A percentile compares a stretch with the other conserved stretches of the same genome.
These are phyloP conservation scores for Ferdinandea cuprea DNA, from an alignment of 2,888 invertebrate genomes.

Conservation along the genomic window DNA sequence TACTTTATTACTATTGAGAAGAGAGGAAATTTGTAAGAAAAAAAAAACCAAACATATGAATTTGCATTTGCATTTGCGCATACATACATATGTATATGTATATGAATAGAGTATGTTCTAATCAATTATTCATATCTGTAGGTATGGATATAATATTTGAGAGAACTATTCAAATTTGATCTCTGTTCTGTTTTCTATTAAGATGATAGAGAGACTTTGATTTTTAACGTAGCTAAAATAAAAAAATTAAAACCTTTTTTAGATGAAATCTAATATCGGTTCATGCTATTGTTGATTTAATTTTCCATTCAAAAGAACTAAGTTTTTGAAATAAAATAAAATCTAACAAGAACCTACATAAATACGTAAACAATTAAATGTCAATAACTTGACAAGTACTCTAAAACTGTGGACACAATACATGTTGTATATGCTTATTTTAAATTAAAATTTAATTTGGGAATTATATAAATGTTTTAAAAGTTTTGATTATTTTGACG, in stretches of 20 bases:
- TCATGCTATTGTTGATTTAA: background rate
- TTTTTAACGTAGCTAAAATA: too few species aligned
- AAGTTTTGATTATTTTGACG: slow-evolving; percentile 50
- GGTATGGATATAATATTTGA: too few species aligned
- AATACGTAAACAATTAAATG: background rate
- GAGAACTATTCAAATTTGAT: too few species aligned
- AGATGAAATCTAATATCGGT: background rate
- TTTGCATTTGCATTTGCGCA: too few species aligned
- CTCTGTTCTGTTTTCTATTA: too few species aligned
- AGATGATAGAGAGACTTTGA: too few species aligned
- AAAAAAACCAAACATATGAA: too few species aligned
- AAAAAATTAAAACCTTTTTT: background rate
- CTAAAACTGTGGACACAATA: background rate
- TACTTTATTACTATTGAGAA: too few species aligned
- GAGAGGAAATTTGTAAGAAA: too few species aligned
- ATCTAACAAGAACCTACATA: background rate
- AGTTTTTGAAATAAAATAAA: background rate
- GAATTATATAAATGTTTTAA: slow-evolving; percentile 8
- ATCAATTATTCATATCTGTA: too few species aligned
- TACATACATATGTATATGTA: too few species aligned
- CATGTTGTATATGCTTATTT: slow-evolving; percentile 6
- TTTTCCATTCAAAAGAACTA: background rate
- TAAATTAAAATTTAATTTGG: background rate
- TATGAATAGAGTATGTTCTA: too few species aligned
- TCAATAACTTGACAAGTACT: background rate